These are phyloP conservation scores for Myripristis jacobus DNA, from an alignment of 2,797 vertebrate genomes.

Conservation along the genomic window DNA sequence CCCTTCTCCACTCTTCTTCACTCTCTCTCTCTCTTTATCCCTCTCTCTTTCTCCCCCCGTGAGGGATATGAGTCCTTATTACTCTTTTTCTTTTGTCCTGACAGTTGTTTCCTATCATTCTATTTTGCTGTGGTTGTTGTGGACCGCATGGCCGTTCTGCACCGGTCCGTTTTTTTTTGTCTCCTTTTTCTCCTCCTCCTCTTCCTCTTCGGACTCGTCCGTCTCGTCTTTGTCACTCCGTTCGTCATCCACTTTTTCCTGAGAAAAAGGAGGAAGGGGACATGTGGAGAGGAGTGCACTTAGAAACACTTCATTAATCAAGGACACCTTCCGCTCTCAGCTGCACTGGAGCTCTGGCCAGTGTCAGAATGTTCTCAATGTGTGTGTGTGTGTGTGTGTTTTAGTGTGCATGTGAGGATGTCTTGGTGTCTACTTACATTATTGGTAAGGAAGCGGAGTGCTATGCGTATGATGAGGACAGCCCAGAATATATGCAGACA, in stretches of 20 bases:
- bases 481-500: slow-evolving; percentile 96
- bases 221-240: slow-evolving; percentile 95
- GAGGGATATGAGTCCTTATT: slow-evolving; percentile 66
- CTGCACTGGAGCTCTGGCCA: slow-evolving; percentile 18
- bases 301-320: slow-evolving; percentile 19
- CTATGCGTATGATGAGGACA: slow-evolving; percentile 92
- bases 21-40: slow-evolving; percentile 32
- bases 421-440: slow-evolving; percentile 80
- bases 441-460: slow-evolving; percentile 93
- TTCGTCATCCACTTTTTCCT: slow-evolving; percentile 92
- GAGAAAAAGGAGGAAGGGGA: not conserved
- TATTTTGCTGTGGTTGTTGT: slow-evolving; percentile 91
- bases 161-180: slow-evolving; percentile 84
- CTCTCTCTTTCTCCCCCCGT: slow-evolving; percentile 38
- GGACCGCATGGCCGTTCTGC: slow-evolving; percentile 86
- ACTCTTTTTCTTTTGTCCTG: slow-evolving; percentile 22
- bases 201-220: slow-evolving; percentile 80
- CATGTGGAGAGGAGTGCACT: not conserved
- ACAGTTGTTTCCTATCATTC: slow-evolving; percentile 82
- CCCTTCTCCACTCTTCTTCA: not conserved
- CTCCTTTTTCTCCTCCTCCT: slow-evolving; percentile 68
- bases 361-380: slow-evolving; percentile 10
- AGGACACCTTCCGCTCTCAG: not conserved
- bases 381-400: not conserved
- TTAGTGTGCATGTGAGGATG: not conserved